Percentiles rank a stretch among this genome's conserved stretches.
Evolutionary conservation across 2,888 invertebrate species (phyloP).

Genomic region (Cheilosia impressa): DNA sequence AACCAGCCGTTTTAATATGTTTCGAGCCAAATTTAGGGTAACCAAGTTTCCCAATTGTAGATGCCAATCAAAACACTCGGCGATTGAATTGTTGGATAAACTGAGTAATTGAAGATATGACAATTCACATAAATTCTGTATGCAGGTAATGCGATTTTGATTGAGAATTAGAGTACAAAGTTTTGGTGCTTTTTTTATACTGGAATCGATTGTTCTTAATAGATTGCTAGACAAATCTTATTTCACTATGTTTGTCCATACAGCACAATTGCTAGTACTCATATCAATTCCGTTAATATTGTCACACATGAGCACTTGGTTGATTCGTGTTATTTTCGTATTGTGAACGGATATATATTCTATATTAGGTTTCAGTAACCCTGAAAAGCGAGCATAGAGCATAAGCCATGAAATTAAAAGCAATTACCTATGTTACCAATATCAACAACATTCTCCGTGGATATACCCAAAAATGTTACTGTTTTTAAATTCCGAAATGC

Average conservation of each 20-base stretch:
- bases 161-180: constrained; percentile 89
- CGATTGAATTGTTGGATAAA: constrained; percentile 91
- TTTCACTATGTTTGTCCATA: constrained; percentile 88
- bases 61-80: constrained; percentile 90
- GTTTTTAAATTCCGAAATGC: constrained; percentile 91
- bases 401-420: neutral
- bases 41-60: constrained; percentile 94
- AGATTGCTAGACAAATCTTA: constrained; percentile 92
- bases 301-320: constrained; percentile 93
- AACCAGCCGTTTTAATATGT: constrained; percentile 88
- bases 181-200: constrained; percentile 90
- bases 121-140: constrained; percentile 91
- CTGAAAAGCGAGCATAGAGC: constrained; percentile 38
- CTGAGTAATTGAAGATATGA: constrained; percentile 91
- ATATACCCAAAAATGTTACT: constrained; percentile 88
- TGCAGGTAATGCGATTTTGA: constrained; percentile 90
- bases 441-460: constrained; percentile 88
- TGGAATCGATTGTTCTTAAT: constrained; percentile 90
- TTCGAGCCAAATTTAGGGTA: constrained; percentile 93
- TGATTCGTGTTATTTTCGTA: constrained; percentile 84
- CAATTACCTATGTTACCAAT: constrained; percentile 78
- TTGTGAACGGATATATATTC: constrained; percentile 83
- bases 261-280: constrained; percentile 77
- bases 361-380: constrained; percentile 83
- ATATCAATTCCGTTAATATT: constrained; percentile 88